These are phyloP conservation scores for Monopterus albus DNA, from an alignment of 2,113 vertebrate genomes.

Conservation along the genomic window DNA sequence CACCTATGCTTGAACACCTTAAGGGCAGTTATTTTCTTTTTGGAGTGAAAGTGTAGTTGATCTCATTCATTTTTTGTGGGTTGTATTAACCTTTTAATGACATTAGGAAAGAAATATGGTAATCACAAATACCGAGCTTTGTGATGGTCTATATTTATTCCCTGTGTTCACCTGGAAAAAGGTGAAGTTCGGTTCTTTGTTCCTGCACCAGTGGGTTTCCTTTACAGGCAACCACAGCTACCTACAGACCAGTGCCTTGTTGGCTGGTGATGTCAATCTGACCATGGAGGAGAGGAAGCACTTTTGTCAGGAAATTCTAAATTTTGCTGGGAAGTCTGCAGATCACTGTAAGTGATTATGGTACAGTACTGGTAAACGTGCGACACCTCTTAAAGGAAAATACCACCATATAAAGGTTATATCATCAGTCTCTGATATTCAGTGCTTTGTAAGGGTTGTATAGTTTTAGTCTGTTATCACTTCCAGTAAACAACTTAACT, in stretches of 20 bases:
- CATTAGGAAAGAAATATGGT: not conserved
- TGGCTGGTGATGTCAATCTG: slow-evolving; percentile 90
- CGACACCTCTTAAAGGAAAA: no score
- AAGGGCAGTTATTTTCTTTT: no score
- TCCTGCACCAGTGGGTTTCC: slow-evolving; percentile 57
- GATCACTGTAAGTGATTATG: slow-evolving; percentile 79
- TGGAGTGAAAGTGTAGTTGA: no score
- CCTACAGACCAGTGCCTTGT: slow-evolving; percentile 93
- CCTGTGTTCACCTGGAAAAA: not conserved
- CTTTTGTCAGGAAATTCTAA: slow-evolving; percentile 95
- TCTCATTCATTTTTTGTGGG: no score
- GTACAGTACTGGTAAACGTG: no score
- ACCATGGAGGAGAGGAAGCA: slow-evolving; percentile 86
- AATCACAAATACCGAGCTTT: no score
- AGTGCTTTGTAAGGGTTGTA: not conserved
- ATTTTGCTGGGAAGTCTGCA: slow-evolving; percentile 80
- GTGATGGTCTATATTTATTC: no score
- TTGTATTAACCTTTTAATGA: no score
- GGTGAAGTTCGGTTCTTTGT: not conserved
- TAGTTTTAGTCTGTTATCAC: not conserved
- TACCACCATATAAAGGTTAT: not conserved
- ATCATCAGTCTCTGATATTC: not conserved
- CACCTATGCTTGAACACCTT: no score
- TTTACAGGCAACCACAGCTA: slow-evolving; percentile 87
- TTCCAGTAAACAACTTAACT: no score